A percentile compares a stretch with the other conserved stretches of the same genome.
Evolutionary conservation across 2,113 vertebrate genomes (phyloP).

Genomic region (Chroicocephalus ridibundus): DNA sequence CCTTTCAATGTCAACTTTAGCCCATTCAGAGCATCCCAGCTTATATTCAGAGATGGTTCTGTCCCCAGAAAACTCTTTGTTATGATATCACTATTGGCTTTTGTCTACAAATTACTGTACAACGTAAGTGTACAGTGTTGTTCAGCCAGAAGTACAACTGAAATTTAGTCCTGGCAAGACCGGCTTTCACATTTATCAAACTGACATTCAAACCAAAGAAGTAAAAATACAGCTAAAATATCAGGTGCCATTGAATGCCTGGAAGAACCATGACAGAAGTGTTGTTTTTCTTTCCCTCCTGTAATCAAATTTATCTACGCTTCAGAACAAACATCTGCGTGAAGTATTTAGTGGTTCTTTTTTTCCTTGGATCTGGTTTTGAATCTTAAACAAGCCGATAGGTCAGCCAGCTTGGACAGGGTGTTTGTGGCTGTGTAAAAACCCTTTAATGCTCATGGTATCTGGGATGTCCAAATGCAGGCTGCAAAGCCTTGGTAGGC

Average conservation of each 20-base stretch:
- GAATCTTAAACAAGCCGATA: neutral
- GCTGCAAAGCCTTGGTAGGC: neutral
- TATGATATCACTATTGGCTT: conserved; percentile 66
- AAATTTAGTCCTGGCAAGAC: conserved; percentile 62
- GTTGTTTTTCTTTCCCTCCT: conserved; percentile 18
- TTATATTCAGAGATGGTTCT: conserved; percentile 38
- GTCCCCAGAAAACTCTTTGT: conserved; percentile 55
- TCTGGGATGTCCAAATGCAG: neutral
- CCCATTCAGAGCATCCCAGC: neutral
- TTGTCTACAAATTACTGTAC: conserved; percentile 38
- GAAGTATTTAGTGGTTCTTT: neutral
- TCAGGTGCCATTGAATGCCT: conserved; percentile 34
- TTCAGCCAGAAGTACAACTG: conserved; percentile 63
- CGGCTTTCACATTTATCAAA: conserved; percentile 63
- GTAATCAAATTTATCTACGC: conserved; percentile 13
- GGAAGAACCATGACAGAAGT: neutral
- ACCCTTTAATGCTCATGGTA: neutral
- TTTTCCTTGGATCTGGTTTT: conserved; percentile 14
- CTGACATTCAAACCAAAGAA: conserved; percentile 59
- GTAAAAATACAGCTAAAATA: conserved; percentile 47
- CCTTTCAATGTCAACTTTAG: conserved; percentile 38
- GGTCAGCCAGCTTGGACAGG: neutral
- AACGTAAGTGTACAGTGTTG: conserved; percentile 34
- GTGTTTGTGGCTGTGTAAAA: conserved; percentile 10
- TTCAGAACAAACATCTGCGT: conserved; percentile 4